Percentiles rank a stretch among this genome's conserved stretches.
phyloP scores from a whole-genome alignment of 2,888 invertebrate species.

The Spatulosminthurus flaviceps region DNA sequence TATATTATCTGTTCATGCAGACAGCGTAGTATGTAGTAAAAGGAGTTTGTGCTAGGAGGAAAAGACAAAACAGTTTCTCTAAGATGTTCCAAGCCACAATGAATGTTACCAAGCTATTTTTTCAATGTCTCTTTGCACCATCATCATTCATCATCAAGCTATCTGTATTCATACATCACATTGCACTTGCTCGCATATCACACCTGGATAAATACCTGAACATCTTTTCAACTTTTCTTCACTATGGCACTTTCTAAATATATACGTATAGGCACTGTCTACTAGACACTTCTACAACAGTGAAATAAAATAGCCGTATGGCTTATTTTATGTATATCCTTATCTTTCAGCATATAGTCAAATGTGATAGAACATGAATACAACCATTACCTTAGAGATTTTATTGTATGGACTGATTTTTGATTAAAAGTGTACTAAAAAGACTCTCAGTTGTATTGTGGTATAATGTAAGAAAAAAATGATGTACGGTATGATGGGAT shows the following conservation, averaged over 20 bases:
- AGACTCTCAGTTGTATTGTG: too few species aligned
- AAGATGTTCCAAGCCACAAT: slow-evolving; percentile 3
- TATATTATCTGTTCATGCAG: not conserved
- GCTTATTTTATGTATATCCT: not conserved
- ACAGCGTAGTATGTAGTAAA: too few species aligned
- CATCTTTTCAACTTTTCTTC: slow-evolving; percentile 34
- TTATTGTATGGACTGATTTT: not conserved
- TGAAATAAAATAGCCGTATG: too few species aligned
- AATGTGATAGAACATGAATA: slow-evolving; percentile 26
- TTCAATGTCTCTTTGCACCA: slow-evolving; percentile 41
- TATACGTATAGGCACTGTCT: slow-evolving; percentile 2
- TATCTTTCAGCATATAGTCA: not conserved
- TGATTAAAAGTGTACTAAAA: not conserved
- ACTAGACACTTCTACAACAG: too few species aligned
- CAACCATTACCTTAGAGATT: slow-evolving; percentile 1
- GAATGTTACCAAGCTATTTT: slow-evolving; percentile 25
- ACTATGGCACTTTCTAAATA: not conserved
- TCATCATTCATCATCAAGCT: slow-evolving; percentile 44
- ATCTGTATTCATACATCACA: slow-evolving; percentile 27
- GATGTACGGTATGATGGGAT: too few species aligned
- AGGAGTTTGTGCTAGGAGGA: not conserved
- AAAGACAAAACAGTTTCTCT: slow-evolving; percentile 12
- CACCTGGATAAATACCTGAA: slow-evolving; percentile 43
- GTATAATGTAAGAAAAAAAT: not conserved
- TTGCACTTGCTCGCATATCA: slow-evolving; percentile 36